Evolutionary conservation across 2,113 vertebrate species (phyloP), one percentile per base, ranked within the genome.

Genomic region (Dunckerocampus dactyliophorus): DNA sequence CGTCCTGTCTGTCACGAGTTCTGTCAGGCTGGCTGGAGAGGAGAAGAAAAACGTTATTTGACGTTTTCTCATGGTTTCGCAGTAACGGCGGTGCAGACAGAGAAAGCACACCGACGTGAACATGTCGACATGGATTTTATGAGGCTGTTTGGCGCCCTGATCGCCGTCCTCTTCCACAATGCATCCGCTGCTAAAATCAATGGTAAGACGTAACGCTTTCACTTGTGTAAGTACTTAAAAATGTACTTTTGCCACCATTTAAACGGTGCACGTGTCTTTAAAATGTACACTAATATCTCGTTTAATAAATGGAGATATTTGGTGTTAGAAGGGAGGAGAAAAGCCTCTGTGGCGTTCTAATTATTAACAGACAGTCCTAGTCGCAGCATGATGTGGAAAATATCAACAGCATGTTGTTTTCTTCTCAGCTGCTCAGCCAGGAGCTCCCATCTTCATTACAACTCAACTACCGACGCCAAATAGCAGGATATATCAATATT

Each of bases 91-190:
- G 55, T 43, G 31, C 58, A 28, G 64, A 34, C 31, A 8, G 31
- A 43, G 39, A 6, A 14, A 3, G 39, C 54, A 74, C 47, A 60
- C 16, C 16, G 34, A 46, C 8, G 63, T 48, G 82, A 85, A 87
- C 83, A 87, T 90, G 89, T 81, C 78, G 85, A 91, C 53, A 92
- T 92, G 91, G 89, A 91, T 82, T 76, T 89, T 21, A 78, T 91
- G 75, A 89, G 59, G 74, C 69, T 91, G 52, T 78, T 91, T 62
- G 89, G 88, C 74, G 70, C 88, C 0, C 78, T 90, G 43, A 71
- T 91, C 75, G 83, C 88, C 48, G 70, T 92, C 17, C 80, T 85
- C 31, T 84, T 85, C 67, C 83, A 86, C 72, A 79, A 84, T 15
- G 79, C 85, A 80, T 84, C 74, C 66, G 69, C 82, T 47, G 84